Base-by-base conservation (phyloP, 1,140 invertebrate genomes). In the Araneus ventricosus region DNA sequence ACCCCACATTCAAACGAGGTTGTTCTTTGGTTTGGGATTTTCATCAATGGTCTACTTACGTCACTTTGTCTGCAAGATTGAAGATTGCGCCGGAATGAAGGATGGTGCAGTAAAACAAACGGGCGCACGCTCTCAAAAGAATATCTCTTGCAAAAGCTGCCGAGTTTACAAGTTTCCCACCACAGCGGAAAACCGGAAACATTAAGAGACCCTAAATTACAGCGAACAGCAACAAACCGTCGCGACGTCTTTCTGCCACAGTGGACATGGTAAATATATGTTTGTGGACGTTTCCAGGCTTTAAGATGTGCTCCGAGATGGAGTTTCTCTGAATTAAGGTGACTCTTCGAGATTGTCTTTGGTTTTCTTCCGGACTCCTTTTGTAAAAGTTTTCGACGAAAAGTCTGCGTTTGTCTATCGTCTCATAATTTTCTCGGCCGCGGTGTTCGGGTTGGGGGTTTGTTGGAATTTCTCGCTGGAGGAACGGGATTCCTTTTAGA, bases 241-340 rank as follows among this genome's bases (percentile, higher is more conserved):
- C 59, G 88, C 80, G 57, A 82, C 57, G 75, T 7, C 52, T 92
- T 93, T 93, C 41, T 93, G 91, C 41, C 86, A 85, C 45, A 61
- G 20, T 93, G 91, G 91, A 79, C 91, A 87, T 52, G 45, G 91
- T 93, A 93, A 93, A 93, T 93, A 93, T 87, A 88, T 93, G 85
- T 93, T 93, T 93, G 84, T 92, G 34, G 52, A 75, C 30, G n/a
- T 37, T 37, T 37, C 63, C 10, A 8, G 30, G 70, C 30, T 20
- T 75, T 75, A 37, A 75, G 70, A 75, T 34, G 14, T 67, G 63
- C 27, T 67, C 63, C 63, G 63, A 67, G 63, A 67, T 27, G 63
- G 63, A 67, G 63, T 67, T 30, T 67, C 24, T 67, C 63, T 34
- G 70, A 75, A 37, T 75, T 75, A 75, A 75, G 70, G 70, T 75